These are phyloP conservation scores for Sarcophaga carnaria DNA, from an alignment of 2,888 invertebrate species.

Conservation along the genomic window DNA sequence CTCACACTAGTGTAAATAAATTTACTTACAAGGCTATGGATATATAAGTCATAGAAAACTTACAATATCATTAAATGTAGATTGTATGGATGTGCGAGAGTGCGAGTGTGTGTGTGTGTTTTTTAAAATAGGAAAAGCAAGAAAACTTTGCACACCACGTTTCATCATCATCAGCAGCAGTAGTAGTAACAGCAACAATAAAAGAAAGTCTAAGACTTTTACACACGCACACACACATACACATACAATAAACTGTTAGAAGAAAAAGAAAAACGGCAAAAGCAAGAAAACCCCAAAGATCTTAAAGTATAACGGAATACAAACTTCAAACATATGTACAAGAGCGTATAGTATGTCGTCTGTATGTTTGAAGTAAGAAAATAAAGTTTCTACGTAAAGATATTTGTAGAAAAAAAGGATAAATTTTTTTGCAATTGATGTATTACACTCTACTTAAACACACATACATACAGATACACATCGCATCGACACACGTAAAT, in stretches of 20 bases:
- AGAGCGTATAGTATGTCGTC: not conserved
- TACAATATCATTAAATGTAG: constrained; percentile 64
- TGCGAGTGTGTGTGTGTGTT: no score
- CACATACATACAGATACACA: constrained; percentile 10
- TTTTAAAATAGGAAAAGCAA: constrained; percentile 61
- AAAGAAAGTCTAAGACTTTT: constrained; percentile 38
- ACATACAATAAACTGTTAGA: constrained; percentile 19
- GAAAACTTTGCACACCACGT: constrained; percentile 57
- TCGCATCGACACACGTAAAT: not conserved
- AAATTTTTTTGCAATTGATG: constrained; percentile 81
- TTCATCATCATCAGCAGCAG: constrained; percentile 55
- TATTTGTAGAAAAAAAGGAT: constrained; percentile 75
- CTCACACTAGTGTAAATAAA: not conserved
- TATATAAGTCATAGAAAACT: constrained; percentile 68
- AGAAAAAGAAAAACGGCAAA: constrained; percentile 13
- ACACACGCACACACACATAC: not conserved
- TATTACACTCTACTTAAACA: constrained; percentile 74
- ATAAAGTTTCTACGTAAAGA: constrained; percentile 64
- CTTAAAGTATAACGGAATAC: constrained; percentile 36
- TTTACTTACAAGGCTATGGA: constrained; percentile 22
- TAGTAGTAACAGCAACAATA: constrained; percentile 43
- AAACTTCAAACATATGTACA: constrained; percentile 22
- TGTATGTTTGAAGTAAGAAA: constrained; percentile 11
- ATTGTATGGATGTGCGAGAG: constrained; percentile 17
- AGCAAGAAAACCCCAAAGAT: constrained; percentile 61